Base-by-base conservation (phyloP, 1,140 invertebrate genomes). In the Lerema accius region DNA sequence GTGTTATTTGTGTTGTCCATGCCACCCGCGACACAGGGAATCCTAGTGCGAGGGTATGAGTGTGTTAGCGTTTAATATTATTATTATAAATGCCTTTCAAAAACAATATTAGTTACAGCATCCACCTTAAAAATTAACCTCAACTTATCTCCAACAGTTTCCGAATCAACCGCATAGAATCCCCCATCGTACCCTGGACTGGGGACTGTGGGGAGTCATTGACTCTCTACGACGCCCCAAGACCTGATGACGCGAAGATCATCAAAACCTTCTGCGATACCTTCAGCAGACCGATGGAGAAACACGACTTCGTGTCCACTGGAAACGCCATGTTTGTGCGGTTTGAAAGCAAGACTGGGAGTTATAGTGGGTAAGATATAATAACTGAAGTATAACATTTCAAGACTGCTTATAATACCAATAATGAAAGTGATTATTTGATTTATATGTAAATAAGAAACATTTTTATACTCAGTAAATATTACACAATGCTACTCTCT, bases 251-350 rank as follows among this genome's bases (percentile, higher is more conserved):
- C 63, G 95, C 96, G 0, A 93, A 93, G 49, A 97, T 97, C 50
- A 97, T 97, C 67, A 97, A 97, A 82, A 97, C 96, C 3, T 97
- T 98, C 84, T 98, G 97, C 84, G 96, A 98, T 84, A 97, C 96
- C 0, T 97, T 97, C 86, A 97, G 96, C 23, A 94, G 95, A 53
- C 95, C 96, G 0, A 96, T 97, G 95, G 96, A 97, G 84, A 97
- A 97, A 79, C 95, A 97, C 72, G 96, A 97, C 78, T 97, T 98
- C 73, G 95, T 97, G 0, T 97, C 96, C 0, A 96, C 95, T 0
- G 95, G 95, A 4, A 96, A 95, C 69, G 94, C 96, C 0, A 92
- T 98, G 40, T 97, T 96, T 74, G 96, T 98, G 0, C 92, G 96
- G 59, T 97, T 97, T 75, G 96, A 97, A 76, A 97, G 96, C 79